These are phyloP conservation scores for Isurus oxyrinchus DNA, from an alignment of 2,113 vertebrate genomes.

Conservation along the genomic window DNA sequence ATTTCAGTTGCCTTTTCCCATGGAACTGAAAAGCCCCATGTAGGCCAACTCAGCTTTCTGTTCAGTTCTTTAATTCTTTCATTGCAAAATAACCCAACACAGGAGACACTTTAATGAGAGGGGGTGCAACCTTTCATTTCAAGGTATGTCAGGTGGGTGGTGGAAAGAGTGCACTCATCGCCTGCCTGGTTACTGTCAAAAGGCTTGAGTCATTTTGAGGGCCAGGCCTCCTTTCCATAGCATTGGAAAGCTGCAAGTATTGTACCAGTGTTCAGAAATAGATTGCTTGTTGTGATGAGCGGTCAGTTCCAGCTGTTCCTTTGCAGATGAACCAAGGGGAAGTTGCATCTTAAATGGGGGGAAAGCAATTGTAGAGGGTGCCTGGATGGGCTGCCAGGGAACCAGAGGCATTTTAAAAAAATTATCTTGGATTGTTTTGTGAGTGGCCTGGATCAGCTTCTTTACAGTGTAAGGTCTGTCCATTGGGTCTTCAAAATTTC, in stretches of 20 bases:
- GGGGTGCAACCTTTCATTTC: background rate
- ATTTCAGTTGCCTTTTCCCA: background rate
- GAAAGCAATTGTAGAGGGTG: background rate
- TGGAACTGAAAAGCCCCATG: background rate
- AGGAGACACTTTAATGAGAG: background rate
- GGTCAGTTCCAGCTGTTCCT: background rate
- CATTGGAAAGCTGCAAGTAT: background rate
- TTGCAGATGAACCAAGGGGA: background rate
- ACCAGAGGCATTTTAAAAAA: background rate
- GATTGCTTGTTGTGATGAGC: background rate
- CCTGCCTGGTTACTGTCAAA: background rate
- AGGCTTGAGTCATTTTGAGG: background rate
- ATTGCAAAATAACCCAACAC: background rate
- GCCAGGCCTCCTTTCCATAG: background rate
- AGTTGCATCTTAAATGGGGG: background rate
- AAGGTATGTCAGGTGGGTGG: background rate
- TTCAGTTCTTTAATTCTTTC: background rate
- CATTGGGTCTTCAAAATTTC: background rate
- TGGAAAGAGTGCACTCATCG: background rate
- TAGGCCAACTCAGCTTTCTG: background rate
- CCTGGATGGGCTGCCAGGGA: background rate
- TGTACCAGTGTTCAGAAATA: background rate
- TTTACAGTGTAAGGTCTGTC: background rate
- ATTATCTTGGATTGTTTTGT: background rate
- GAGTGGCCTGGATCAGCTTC: background rate